Evolutionary conservation across 2,113 vertebrate genomes (phyloP).

Genomic region (Gopherus evgoodei): DNA sequence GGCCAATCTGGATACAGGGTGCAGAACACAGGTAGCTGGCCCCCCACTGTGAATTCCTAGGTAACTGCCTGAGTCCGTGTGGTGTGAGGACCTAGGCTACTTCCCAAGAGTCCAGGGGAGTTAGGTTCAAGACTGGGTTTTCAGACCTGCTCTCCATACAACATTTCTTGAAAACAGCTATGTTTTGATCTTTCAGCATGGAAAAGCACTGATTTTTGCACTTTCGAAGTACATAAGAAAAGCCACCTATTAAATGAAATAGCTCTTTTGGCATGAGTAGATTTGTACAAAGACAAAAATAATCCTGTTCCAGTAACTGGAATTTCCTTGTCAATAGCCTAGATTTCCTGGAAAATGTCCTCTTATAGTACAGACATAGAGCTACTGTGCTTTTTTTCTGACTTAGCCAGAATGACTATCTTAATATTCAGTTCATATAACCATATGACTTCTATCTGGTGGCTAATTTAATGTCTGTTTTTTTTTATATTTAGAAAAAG

Average conservation of each 20-base stretch:
- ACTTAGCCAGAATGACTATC: not conserved
- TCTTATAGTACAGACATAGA: accelerated
- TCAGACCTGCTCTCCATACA: not conserved
- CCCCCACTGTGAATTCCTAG: too few relatives aligned
- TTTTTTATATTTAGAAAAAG: not conserved
- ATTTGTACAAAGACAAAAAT: not conserved
- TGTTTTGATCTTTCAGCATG: not conserved
- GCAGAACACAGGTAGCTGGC: too few relatives aligned
- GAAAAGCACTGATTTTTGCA: not conserved
- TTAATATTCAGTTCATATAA: not conserved
- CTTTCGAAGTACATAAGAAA: not conserved
- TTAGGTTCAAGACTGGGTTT: too few relatives aligned
- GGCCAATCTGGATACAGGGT: too few relatives aligned
- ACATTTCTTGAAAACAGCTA: not conserved
- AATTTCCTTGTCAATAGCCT: not conserved
- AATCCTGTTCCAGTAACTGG: not conserved
- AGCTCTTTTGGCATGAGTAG: not conserved
- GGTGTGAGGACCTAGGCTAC: too few relatives aligned
- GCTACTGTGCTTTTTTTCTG: not conserved
- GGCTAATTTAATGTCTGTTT: not conserved
- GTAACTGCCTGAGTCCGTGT: too few relatives aligned
- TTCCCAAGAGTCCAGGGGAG: too few relatives aligned
- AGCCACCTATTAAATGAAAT: not conserved
- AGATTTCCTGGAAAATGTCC: not conserved
- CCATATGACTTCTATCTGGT: slow-evolving; percentile 60